These are phyloP conservation scores for Halichoerus grypus DNA, from an alignment of 2,113 vertebrate genomes.

Conservation along the genomic window DNA sequence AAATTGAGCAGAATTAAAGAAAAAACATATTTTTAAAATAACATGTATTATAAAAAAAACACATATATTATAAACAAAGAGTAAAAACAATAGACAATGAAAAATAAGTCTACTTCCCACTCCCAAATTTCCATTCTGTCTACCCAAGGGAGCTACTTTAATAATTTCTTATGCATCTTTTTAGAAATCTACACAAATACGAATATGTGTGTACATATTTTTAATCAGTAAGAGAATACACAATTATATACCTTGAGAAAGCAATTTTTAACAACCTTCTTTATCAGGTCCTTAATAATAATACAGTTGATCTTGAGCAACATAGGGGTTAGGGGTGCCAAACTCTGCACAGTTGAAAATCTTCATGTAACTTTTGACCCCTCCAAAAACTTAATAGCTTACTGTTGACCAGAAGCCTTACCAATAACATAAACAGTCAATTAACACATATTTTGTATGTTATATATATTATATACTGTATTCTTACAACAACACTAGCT, in stretches of 20 bases:
- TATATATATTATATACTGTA: not conserved
- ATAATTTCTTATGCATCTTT: not conserved
- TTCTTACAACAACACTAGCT: not conserved
- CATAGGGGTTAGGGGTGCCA: not conserved
- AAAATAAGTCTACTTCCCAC: not conserved
- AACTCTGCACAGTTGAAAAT: not conserved
- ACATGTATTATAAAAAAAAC: not conserved
- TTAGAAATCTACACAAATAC: not conserved
- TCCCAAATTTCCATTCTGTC: not conserved
- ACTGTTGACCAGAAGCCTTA: not conserved
- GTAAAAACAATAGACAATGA: not conserved
- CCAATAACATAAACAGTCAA: not conserved
- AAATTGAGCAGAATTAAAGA: constrained; percentile 12
- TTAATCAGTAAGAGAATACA: not conserved
- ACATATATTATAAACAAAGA: not conserved
- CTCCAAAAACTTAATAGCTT: not conserved
- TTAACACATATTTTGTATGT: not conserved
- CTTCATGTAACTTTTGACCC: not conserved
- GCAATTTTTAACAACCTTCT: not conserved
- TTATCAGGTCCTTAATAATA: constrained; percentile 6
- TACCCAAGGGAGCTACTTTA: not conserved
- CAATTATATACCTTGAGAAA: not conserved
- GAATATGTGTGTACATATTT: not conserved
- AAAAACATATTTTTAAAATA: not conserved
- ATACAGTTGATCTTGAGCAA: not conserved